A percentile compares a stretch with the other conserved stretches of the same genome.
These are phyloP conservation scores for Sardinella longiceps DNA, from an alignment of 2,797 vertebrate species.

Conservation along the genomic window DNA sequence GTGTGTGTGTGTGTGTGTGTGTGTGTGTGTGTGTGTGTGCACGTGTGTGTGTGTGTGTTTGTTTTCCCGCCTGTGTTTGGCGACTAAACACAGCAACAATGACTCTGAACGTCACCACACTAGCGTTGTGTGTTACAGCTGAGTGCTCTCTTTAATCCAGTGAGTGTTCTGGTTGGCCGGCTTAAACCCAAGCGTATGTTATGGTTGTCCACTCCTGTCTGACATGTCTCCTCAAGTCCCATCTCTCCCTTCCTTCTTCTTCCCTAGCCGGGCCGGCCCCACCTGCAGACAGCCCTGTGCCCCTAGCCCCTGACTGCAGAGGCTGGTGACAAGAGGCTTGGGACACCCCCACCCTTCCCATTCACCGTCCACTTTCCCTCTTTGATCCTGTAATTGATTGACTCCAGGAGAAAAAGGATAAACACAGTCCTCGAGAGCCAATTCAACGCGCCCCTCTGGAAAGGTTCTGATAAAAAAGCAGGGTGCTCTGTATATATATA, in stretches of 20 bases:
- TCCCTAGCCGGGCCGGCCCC: not conserved
- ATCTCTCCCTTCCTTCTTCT: constrained; percentile 24
- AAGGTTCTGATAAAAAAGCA: constrained; percentile 76
- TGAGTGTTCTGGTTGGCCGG: constrained; percentile 67
- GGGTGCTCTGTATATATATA: constrained; percentile 52
- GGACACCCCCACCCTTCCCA: constrained; percentile 30
- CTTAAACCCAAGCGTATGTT: constrained; percentile 70
- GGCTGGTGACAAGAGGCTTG: constrained; percentile 55
- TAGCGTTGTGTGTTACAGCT: constrained; percentile 54
- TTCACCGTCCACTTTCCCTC: constrained; percentile 70
- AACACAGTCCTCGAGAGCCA: constrained; percentile 77
- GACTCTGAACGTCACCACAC: not conserved
- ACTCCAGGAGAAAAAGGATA: constrained; percentile 78
- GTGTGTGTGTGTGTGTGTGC: constrained; percentile 1
- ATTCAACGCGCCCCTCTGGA: constrained; percentile 77
- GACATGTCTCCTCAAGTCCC: constrained; percentile 42
- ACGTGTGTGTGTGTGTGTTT: not conserved
- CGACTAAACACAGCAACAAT: not conserved
- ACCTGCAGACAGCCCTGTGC: not conserved
- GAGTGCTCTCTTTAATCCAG: constrained; percentile 44
- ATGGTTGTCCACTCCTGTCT: constrained; percentile 71
- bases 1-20: not conserved
- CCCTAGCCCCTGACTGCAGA: not conserved
- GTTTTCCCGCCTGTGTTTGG: not conserved
- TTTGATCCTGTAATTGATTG: constrained; percentile 85